These are phyloP conservation scores for Istiophorus platypterus DNA, from an alignment of 2,113 vertebrate genomes.

Conservation along the genomic window DNA sequence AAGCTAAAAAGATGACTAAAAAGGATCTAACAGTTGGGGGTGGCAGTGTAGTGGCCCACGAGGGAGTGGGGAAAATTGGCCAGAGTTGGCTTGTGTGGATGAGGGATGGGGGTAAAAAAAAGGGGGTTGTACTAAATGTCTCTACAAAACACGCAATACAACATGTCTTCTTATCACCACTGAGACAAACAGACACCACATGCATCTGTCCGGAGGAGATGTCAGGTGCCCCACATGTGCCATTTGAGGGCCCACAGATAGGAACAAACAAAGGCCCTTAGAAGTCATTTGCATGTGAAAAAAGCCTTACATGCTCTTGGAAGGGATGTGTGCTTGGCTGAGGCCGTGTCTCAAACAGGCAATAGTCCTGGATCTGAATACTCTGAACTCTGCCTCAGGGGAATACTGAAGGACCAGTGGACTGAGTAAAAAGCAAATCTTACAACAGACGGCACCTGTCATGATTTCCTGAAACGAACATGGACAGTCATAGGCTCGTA, in stretches of 20 bases:
- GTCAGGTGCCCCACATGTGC: slow-evolving; percentile 66
- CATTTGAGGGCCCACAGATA: slow-evolving; percentile 67
- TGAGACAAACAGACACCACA: slow-evolving; percentile 53
- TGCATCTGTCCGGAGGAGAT: slow-evolving; percentile 52
- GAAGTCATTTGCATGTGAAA: slow-evolving; percentile 79
- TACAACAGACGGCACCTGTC: slow-evolving; percentile 7
- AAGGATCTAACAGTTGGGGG: slow-evolving; percentile 49
- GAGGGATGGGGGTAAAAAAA: slow-evolving; percentile 38
- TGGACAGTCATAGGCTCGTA: too few relatives aligned
- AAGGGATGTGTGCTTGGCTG: slow-evolving; percentile 63
- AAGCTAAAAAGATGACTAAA: slow-evolving; percentile 58
- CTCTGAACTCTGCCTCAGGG: slow-evolving; percentile 34
- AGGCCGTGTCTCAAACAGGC: slow-evolving; percentile 32
- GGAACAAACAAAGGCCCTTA: slow-evolving; percentile 68
- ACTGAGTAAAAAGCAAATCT: slow-evolving; percentile 16
- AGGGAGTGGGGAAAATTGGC: neutral
- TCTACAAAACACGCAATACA: slow-evolving; percentile 31
- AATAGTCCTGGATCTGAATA: slow-evolving; percentile 38
- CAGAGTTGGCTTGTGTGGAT: neutral
- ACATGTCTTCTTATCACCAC: slow-evolving; percentile 68
- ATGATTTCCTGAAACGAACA: neutral
- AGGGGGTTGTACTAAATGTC: neutral
- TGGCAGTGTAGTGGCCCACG: slow-evolving; percentile 19
- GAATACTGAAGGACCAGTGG: slow-evolving; percentile 16
- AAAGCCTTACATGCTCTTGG: slow-evolving; percentile 59